Evolutionary conservation across 2,797 vertebrate genomes (phyloP).

Genomic region (Chiroxiphia lanceolata): DNA sequence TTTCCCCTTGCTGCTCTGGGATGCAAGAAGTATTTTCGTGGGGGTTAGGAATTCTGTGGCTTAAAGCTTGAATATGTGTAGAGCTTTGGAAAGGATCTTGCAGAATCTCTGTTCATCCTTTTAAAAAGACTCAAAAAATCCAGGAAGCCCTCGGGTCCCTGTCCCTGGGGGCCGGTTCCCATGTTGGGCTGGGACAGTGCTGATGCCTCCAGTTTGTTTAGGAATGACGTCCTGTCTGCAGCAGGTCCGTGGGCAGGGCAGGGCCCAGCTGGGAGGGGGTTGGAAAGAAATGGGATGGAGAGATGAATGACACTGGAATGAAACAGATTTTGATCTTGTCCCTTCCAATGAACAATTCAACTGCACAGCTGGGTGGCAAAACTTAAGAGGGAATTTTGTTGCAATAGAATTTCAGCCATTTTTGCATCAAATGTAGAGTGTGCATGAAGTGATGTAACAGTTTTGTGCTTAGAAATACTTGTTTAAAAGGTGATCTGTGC

Average conservation of each 20-base stretch:
- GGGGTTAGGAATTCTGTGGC: background rate
- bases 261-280: background rate
- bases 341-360: background rate
- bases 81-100: background rate
- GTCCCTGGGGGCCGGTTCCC: background rate
- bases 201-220: background rate
- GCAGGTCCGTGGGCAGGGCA: background rate
- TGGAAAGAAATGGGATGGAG: background rate
- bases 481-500: background rate
- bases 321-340: background rate
- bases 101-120: background rate
- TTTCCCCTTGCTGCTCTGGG: background rate
- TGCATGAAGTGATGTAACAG: accelerated
- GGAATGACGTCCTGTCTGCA: slow-evolving; percentile 6
- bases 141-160: background rate
- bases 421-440: background rate
- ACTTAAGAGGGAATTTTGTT: background rate
- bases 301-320: background rate
- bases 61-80: background rate
- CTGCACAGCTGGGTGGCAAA: background rate
- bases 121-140: background rate
- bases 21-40: background rate
- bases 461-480: background rate
- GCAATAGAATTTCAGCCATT: background rate
- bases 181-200: background rate